phyloP scores from a whole-genome alignment of 2,888 invertebrate genomes.

The Dyspetes luteomarginatus region DNA sequence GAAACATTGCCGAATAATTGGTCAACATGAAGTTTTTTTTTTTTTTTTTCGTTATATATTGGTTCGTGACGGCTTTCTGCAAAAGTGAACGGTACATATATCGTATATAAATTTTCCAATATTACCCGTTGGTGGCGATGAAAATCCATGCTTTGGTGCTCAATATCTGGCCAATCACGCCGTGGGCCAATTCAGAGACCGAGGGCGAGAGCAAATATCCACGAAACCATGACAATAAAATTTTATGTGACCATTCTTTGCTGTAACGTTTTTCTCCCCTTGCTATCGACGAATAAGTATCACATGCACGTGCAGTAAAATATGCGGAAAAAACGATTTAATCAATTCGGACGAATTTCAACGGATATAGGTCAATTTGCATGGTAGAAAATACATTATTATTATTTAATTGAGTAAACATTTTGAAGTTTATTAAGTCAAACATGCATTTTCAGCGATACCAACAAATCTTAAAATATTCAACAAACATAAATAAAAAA shows the following conservation, averaged over 20 bases:
- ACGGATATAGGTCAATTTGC: too few species aligned
- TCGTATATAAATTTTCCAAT: constrained; percentile 4
- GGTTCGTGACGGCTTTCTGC: neutral
- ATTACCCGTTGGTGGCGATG: constrained; percentile 4
- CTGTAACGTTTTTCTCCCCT: neutral
- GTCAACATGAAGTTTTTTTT: neutral
- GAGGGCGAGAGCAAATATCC: constrained; percentile 1
- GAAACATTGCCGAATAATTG: too few species aligned
- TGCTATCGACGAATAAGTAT: neutral
- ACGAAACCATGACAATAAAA: constrained; percentile 31
- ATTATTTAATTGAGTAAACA: too few species aligned
- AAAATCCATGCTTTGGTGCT: neutral
- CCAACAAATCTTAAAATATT: too few species aligned
- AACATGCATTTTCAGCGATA: too few species aligned
- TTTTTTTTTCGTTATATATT: neutral
- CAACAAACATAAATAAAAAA: too few species aligned
- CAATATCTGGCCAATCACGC: constrained; percentile 19
- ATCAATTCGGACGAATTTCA: too few species aligned
- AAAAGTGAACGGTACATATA: neutral
- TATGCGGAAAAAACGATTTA: too few species aligned
- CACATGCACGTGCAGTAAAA: too few species aligned
- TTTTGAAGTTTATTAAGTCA: too few species aligned
- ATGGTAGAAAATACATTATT: too few species aligned
- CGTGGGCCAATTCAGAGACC: constrained; percentile 6
- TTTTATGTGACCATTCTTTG: constrained; percentile 22